Conservation (phyloP, 2,797 vertebrate genomes). For the Platyrinchus mystaceus region DNA sequence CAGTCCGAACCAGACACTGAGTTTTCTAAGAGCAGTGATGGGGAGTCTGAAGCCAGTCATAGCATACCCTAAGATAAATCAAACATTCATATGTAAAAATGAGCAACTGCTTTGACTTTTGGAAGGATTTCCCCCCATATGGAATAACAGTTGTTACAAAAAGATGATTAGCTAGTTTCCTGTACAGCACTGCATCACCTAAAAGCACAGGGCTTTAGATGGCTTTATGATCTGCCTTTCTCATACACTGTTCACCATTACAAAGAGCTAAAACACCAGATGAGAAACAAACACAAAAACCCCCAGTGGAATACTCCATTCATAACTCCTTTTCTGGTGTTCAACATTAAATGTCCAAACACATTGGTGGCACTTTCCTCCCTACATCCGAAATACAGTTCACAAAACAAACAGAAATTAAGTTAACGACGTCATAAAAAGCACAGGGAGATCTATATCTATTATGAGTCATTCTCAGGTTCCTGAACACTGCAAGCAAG, state of each 20-base stretch:
- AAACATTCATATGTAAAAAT: not conserved
- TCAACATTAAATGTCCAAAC: not conserved
- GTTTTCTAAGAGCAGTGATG: conserved; percentile 64
- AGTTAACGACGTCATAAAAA: not conserved
- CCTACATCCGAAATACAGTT: not conserved
- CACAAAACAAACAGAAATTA: not conserved
- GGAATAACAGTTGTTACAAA: not conserved
- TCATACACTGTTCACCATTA: not conserved
- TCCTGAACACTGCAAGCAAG: not conserved
- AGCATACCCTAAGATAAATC: conserved; percentile 65
- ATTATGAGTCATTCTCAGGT: not conserved
- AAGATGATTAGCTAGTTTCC: not conserved
- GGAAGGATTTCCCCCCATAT: not conserved
- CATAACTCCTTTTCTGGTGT: not conserved
- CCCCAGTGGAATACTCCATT: fast-evolving
- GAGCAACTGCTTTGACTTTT: not conserved
- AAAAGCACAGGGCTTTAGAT: not conserved
- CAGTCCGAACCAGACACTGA: conserved; percentile 67
- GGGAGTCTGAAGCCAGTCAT: conserved; percentile 70
- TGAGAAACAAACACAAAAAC: not conserved
- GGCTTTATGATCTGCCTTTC: not conserved
- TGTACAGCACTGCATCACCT: not conserved
- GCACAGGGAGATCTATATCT: not conserved
- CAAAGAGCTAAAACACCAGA: not conserved
- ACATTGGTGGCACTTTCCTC: not conserved